Evolutionary conservation across 2,888 invertebrate genomes (phyloP), one percentile per base, ranked within the genome.

Genomic region (Athalia rosae): DNA sequence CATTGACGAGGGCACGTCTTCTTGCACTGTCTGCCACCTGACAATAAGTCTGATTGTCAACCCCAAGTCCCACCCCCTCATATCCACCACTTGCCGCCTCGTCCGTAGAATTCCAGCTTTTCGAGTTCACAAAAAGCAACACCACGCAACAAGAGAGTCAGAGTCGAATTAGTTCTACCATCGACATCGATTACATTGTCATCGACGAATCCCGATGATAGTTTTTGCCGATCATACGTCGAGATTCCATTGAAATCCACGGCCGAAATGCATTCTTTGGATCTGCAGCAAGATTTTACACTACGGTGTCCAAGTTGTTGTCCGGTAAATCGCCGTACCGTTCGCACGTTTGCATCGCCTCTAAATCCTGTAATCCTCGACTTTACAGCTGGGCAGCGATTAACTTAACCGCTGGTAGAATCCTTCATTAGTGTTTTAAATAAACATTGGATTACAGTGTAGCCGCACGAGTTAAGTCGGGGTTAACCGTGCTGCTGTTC

Each of bases 1-100:
- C 83, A 88, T 89, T 89, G 85, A 88, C 43, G 56, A 61, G 73
- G 85, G 84, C 88, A 89, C 88, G 88, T 89, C 85, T 88, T 82
- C 79, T 28, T 28, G 28, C 77, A 79, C 80, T 79, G 50, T 67
- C 28, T 67, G 71, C 58, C 74, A 74, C 74, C 74, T 74, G 61
- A 74, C 56, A 45, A 45, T 71, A 28, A 71, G 43, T 13, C 1
- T 71, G 71, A 58, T 58, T 58, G 43, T 15, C 13, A 45, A 6
- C 4, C 67, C 66, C 66, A 15, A 43, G 13, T 48, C 5, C 47
- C 15, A 4, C 66, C 48, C 13, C 47, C 13, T 8, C 61, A 13
- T 13, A 4, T 47, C 50, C 66, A 48, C 47, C 43, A 56, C 53
- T 41, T 41, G n/a, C 50, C 50, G 47, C 11, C 45, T 50, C 5